These are phyloP conservation scores for Coptotermes formosanus DNA, from an alignment of 1,140 invertebrate species.

Conservation along the genomic window DNA sequence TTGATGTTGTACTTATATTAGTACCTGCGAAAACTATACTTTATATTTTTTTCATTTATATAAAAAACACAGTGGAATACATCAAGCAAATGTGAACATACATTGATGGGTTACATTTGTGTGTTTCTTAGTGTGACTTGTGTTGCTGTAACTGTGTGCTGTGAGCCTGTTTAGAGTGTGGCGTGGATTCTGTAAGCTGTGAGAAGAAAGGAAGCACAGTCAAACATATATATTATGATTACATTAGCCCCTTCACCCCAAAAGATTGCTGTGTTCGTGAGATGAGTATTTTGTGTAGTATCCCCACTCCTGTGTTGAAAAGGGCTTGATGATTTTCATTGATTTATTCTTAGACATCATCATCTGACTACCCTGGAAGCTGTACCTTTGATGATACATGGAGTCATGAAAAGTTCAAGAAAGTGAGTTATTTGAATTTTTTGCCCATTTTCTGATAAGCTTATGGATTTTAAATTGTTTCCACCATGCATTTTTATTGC, in stretches of 20 bases:
- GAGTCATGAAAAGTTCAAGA: constrained; percentile 21
- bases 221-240: too few relatives aligned
- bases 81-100: too few relatives aligned
- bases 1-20: too few relatives aligned
- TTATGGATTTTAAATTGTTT: neutral
- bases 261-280: neutral
- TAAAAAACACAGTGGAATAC: too few relatives aligned
- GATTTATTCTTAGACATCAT: neutral
- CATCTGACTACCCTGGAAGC: constrained; percentile 21
- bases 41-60: too few relatives aligned
- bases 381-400: neutral
- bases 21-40: too few relatives aligned
- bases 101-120: too few relatives aligned
- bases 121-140: too few relatives aligned
- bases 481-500: neutral
- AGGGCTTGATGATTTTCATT: neutral
- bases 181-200: too few relatives aligned
- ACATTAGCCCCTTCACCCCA: neutral
- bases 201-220: too few relatives aligned
- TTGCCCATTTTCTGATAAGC: neutral
- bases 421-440: constrained; percentile 10
- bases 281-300: neutral
- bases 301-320: neutral
- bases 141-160: too few relatives aligned
- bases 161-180: too few relatives aligned